These are phyloP conservation scores for Sinotaia quadrata DNA, from an alignment of 2,888 invertebrate genomes.

Conservation along the genomic window DNA sequence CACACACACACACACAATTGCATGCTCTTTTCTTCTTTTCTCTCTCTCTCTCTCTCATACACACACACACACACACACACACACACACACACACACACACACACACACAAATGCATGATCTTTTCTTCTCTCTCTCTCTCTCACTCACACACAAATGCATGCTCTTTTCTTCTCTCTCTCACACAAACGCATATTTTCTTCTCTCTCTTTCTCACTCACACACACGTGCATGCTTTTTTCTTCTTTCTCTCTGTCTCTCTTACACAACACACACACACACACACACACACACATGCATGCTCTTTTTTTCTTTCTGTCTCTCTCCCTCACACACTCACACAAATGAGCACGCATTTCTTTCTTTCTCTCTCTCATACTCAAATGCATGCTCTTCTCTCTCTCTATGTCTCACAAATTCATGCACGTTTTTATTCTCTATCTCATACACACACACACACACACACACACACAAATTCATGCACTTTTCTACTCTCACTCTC, in stretches of 20 bases:
- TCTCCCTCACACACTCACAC: no score
- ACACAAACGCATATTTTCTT: background rate
- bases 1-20: no score
- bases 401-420: no score
- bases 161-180: background rate
- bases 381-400: no score
- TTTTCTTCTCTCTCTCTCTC: background rate
- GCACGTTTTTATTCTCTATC: no score
- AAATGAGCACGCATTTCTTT: no score
- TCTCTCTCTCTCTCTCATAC: background rate
- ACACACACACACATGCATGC: no score
- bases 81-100: background rate
- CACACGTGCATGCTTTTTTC: background rate
- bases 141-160: background rate
- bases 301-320: no score
- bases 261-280: background rate
- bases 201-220: background rate
- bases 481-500: no score
- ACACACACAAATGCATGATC: background rate
- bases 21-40: background rate
- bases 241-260: background rate
- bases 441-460: no score
- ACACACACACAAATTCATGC: no score
- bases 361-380: no score
- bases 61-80: conserved; percentile 11